Evolutionary conservation across 1,140 invertebrate genomes (phyloP), one percentile per base, ranked within the genome.

Genomic region (Drosophila insularis): DNA sequence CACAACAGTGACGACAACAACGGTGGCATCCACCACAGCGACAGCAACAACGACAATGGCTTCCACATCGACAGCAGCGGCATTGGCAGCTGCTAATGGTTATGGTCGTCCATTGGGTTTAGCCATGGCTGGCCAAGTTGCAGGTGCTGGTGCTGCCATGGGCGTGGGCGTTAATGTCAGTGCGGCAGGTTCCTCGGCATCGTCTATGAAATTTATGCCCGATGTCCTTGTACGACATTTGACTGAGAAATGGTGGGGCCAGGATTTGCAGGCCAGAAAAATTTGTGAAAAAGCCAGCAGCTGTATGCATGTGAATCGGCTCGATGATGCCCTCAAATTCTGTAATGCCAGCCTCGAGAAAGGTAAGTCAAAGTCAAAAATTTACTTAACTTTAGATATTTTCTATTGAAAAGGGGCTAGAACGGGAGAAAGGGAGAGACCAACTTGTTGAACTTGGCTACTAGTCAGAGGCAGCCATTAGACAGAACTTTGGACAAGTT

Each of bases 201-300:
- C 77, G 23, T 58, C 55, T 0, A 89, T 76, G 40, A 85, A 92
- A 62, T 91, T 93, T 66, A 95, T 95, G 90, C 93, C 94, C 0
- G 96, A 96, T 78, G 94, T 96, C 17, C 86, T 96, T 2, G 92
- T 96, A 31, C 92, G 94, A 1, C 92, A 93, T 21, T 86, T 96
- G 39, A 93, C 95, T 37, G 94, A 95, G 71, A 96, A 95, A 90
- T 96, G 94, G 94, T 96, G 95, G 94, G 93, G 93, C 0, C 84
- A 92, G 19, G 94, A 95, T 71, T 84, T 94, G 69, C 92, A 94
- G 70, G 95, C 95, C 10, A 94, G 93, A 46, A 92, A 92, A 70
- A 93, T 95, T 50, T 94, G 94, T 84, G 93, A 94, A 65, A 93
- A 94, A 90, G 95, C 94, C 70, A 95, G 95, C 87, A 92, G 92